A percentile compares a stretch with the other conserved stretches of the same genome.
Evolutionary conservation across 92 coral and sea anemone genomes (phyloP).

Genomic region (Scolanthus callimorphus): DNA sequence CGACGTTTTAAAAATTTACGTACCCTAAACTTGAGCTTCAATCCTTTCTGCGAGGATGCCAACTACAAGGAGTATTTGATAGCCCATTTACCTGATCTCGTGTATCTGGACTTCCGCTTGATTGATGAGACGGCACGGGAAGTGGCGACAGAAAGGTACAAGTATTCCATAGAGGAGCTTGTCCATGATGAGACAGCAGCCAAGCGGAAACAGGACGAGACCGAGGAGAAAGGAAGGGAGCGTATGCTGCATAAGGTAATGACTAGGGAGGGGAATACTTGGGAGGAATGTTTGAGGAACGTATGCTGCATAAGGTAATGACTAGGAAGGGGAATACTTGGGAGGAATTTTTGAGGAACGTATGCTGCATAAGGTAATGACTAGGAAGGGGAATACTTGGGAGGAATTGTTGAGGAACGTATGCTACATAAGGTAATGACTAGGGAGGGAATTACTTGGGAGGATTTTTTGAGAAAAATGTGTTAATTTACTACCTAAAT

Average conservation of each 20-base stretch:
- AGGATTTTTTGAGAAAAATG: too few species aligned
- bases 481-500: too few species aligned
- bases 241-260: slow-evolving; percentile 86
- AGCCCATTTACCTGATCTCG: slow-evolving; percentile 89
- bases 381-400: too few species aligned
- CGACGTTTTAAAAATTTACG: slow-evolving; percentile 71
- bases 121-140: slow-evolving; percentile 91
- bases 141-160: slow-evolving; percentile 89
- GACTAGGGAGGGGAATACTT: not conserved
- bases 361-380: too few species aligned
- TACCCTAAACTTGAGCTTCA: slow-evolving; percentile 89
- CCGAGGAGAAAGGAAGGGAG: slow-evolving; percentile 53
- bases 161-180: slow-evolving; percentile 92
- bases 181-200: slow-evolving; percentile 96
- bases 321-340: too few species aligned
- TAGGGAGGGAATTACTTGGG: too few species aligned
- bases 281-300: too few species aligned
- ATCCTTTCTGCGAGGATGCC: slow-evolving; percentile 89
- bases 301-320: too few species aligned
- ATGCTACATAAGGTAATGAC: too few species aligned
- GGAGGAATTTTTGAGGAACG: too few species aligned
- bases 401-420: too few species aligned
- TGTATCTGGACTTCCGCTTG: slow-evolving; percentile 91
- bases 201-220: slow-evolving; percentile 67
- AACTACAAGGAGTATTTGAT: slow-evolving; percentile 94